Evolutionary conservation across 2,113 vertebrate species (phyloP).

Genomic region (Tenebrosternarchus preto): DNA sequence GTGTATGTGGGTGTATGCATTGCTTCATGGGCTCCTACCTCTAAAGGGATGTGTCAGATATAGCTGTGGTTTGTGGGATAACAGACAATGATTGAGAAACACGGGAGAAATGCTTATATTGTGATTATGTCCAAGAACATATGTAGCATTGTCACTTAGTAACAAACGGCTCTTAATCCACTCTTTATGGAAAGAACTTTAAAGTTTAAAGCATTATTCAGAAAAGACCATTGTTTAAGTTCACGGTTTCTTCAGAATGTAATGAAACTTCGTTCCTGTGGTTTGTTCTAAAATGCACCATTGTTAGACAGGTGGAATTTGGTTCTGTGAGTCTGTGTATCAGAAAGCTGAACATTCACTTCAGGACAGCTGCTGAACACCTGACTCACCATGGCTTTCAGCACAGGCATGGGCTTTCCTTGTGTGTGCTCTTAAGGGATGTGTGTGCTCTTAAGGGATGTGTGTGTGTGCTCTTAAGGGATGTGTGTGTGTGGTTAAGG

Average conservation of each 20-base stretch:
- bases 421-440: background rate
- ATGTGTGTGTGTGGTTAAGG: background rate
- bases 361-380: background rate
- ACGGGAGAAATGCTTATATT: slow-evolving; percentile 16
- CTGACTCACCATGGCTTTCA: background rate
- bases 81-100: slow-evolving; percentile 48
- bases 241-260: background rate
- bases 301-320: background rate
- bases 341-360: background rate
- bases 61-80: slow-evolving; percentile 54
- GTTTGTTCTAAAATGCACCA: background rate
- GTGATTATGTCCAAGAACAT: slow-evolving; percentile 28
- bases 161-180: background rate
- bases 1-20: slow-evolving; percentile 13
- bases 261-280: background rate
- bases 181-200: background rate
- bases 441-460: background rate
- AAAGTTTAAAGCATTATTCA: background rate
- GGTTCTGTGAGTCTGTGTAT: background rate
- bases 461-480: background rate
- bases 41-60: slow-evolving; percentile 46
- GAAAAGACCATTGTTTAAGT: background rate
- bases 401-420: background rate
- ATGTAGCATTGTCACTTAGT: slow-evolving; percentile 12
- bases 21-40: slow-evolving; percentile 38